Evolutionary conservation across 64 coral and sea anemone species (phyloP), one percentile per base, ranked within the genome.

Genomic region (Pocillopora damicornis): DNA sequence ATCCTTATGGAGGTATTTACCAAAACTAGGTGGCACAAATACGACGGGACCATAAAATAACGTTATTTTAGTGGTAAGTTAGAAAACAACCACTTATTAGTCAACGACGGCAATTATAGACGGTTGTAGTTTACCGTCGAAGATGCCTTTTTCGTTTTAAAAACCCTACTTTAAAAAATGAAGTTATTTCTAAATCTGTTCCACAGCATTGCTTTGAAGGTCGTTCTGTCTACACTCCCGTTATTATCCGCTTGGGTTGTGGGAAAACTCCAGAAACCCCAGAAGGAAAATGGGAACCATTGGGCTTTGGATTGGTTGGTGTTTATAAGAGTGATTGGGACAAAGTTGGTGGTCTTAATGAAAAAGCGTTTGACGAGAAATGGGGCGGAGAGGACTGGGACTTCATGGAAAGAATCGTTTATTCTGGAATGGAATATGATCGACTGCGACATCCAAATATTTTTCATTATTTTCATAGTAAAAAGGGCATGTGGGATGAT

Each of bases 361-460:
- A 92, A 30, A 71, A 94, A n/a, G 88, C 71, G 5, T 88, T 88
- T 73, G 88, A 77, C 56, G 76, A 79, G 76, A 88, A 88, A 56
- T 98, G 95, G 95, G 95, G 95, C 63, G 92, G 95, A 35, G 95
- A 98, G 15, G 95, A 98, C 75, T 98, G 95, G 95, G 95, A 98
- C 18, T 42, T 98, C 37, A 93, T 98, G 92, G 95, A 98, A 60
- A 88, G 89, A 51, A 64, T 93, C 58, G 89, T 94, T 58, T 71
- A 75, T 17, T 71, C 68, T 76, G 92, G 92, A 9, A 74, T 98
- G 68, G 95, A 98, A 62, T 98, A 89, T 81, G 95, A 98, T 35
- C 78, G 95, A 74, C 26, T 94, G 15, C 86, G 69, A 35, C 64
- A 83, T 79, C 63, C 86, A 2, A 60, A 89, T 58, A 91, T 98